Percentiles rank a stretch among this genome's conserved stretches.
Conservation (phyloP, 2,113 vertebrate genomes). For the Verasper variegatus region DNA sequence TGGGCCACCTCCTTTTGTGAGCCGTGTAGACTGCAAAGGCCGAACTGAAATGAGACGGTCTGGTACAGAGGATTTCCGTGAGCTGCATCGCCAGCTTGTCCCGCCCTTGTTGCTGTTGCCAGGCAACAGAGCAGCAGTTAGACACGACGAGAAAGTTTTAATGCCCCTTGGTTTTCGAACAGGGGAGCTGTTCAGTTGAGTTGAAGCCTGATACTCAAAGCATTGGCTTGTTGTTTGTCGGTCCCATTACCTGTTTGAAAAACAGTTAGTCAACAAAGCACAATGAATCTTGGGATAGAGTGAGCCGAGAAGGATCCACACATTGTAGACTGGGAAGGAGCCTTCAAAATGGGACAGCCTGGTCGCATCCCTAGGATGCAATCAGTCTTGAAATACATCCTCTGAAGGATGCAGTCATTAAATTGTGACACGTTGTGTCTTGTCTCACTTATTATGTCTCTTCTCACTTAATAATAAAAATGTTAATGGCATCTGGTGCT, state of each 20-base stretch:
- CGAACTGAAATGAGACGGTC: no score
- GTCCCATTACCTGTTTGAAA: background rate
- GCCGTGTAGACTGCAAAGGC: no score
- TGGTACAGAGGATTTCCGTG: no score
- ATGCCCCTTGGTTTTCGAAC: no score
- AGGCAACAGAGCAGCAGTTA: no score
- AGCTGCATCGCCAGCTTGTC: no score
- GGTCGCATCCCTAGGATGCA: background rate
- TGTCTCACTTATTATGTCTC: background rate
- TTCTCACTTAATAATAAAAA: background rate
- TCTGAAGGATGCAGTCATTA: background rate
- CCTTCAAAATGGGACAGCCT: background rate
- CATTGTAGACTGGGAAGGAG: background rate
- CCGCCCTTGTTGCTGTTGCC: no score
- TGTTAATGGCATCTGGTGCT: background rate
- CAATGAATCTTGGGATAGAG: background rate
- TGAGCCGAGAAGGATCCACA: no score
- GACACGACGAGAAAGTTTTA: no score
- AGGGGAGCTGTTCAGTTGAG: background rate
- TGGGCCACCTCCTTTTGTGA: no score
- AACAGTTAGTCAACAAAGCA: background rate
- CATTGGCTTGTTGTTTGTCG: background rate
- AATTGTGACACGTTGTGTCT: background rate
- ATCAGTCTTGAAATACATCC: background rate
- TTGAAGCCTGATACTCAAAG: background rate